phyloP scores from a whole-genome alignment of 1,140 invertebrate genomes.

The Ooceraea biroi region DNA sequence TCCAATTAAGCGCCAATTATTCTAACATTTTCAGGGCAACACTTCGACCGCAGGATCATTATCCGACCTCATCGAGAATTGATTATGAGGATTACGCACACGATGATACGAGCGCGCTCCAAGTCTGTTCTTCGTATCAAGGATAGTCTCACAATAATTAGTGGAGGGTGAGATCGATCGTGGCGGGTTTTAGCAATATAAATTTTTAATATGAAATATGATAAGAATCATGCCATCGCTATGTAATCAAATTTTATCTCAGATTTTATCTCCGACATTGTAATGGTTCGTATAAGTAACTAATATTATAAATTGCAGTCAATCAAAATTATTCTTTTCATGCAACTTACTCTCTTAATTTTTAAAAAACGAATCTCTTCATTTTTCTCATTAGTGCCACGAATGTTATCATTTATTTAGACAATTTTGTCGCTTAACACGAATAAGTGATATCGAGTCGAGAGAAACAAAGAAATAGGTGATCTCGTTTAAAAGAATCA shows the following conservation, averaged over 20 bases:
- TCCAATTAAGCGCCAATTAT: constrained; percentile 70
- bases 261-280: not conserved
- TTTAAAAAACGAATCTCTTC: not conserved
- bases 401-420: not conserved
- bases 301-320: not conserved
- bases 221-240: not conserved
- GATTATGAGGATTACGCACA: constrained; percentile 48
- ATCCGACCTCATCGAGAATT: constrained; percentile 58
- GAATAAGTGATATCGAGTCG: not conserved
- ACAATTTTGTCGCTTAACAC: not conserved
- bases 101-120: not conserved
- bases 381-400: not conserved
- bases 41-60: constrained; percentile 56
- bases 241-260: constrained; percentile 6
- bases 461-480: not conserved
- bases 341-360: not conserved
- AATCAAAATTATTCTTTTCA: not conserved
- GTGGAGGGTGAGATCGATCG: not conserved
- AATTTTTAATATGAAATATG: not conserved
- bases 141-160: constrained; percentile 19
- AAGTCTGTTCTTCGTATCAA: not conserved
- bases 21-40: constrained; percentile 60
- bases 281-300: not conserved
- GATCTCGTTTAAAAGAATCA: not conserved
- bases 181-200: constrained; percentile 9